These are phyloP conservation scores for Lophius americanus DNA, from an alignment of 2,797 vertebrate genomes.

Conservation along the genomic window DNA sequence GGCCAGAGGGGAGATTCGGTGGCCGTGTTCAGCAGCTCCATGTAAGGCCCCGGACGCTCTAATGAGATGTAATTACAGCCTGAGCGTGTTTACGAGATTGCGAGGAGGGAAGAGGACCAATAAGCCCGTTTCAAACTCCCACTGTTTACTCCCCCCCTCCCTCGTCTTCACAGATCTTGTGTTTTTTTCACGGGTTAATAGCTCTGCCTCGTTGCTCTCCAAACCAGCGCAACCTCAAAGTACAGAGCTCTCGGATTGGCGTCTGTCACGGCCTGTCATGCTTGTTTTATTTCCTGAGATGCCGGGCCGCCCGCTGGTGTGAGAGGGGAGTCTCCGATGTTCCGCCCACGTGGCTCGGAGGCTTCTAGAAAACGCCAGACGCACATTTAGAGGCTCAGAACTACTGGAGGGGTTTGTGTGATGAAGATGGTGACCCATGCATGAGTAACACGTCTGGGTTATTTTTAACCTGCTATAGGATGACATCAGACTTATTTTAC, in stretches of 20 bases:
- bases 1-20: constrained; percentile 67
- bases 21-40: constrained; percentile 73
- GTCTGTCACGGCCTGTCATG: constrained; percentile 54
- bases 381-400: constrained; percentile 39
- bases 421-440: not conserved
- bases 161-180: constrained; percentile 32
- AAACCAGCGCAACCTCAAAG: constrained; percentile 70
- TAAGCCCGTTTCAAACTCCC: constrained; percentile 27
- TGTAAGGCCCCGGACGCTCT: constrained; percentile 55
- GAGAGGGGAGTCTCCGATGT: constrained; percentile 33
- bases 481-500: too few relatives aligned
- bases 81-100: constrained; percentile 61
- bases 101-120: constrained; percentile 45
- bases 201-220: constrained; percentile 54
- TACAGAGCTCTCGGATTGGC: constrained; percentile 57
- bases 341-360: constrained; percentile 27
- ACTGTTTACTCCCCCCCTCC: constrained; percentile 51
- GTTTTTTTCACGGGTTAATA: constrained; percentile 37
- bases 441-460: too few relatives aligned
- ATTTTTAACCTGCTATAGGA: too few relatives aligned
- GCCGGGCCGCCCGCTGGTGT: constrained; percentile 27
- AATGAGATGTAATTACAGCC: constrained; percentile 69
- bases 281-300: constrained; percentile 57
- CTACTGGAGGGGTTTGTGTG: not conserved
- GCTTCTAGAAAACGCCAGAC: constrained; percentile 29